Base-by-base conservation (phyloP, 1,140 invertebrate species). In the Drosophila navojoa region DNA sequence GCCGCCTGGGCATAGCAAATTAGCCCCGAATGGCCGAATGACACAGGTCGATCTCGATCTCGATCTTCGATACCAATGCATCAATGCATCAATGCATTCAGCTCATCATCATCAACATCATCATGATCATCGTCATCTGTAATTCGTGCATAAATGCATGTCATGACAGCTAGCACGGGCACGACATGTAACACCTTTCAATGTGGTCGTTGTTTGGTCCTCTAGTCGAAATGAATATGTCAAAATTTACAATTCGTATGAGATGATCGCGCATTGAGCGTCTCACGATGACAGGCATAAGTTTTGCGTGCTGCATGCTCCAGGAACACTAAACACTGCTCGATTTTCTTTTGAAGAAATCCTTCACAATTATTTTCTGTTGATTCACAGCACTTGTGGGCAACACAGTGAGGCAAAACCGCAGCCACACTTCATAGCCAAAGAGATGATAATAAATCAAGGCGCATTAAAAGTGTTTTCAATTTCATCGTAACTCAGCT, bases 391-490 rank as follows among this genome's bases (percentile, higher is more conserved):
- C 75, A 82, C 76, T 82, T 79, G 82, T 76, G 42, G 47, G 67
- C 62, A 76, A 79, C 67, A 79, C 67, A 75, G 66, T 67, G 29
- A 53, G 54, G 44, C 50, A 59, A 68, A 76, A 79, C 71, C 82
- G 58, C 82, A 62, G 68, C 58, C 60, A 70, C 76, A 78, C 70
- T 75, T 64, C 68, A 57, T 19, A 49, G n/a, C 25, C 42, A n/a
- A 61, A 44, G 32, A 52, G 63, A 79, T 69, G 79, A 87, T 82
- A 79, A 87, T 87, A 87, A 89, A 86, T 86, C 84, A 89, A 86
- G 66, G 79, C 76, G 79, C 79, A 89, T 89, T 87, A 84, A 87
- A 76, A 82, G 72, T 81, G 79, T 79, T 87, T 87, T 87, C 84
- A 79, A 86, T 87, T 87, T 89, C 84, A 61, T 74, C 79, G 82